Evolutionary conservation across 2,888 invertebrate species (phyloP), one percentile per base, ranked within the genome.

Genomic region (Pantelozetes paolii): DNA sequence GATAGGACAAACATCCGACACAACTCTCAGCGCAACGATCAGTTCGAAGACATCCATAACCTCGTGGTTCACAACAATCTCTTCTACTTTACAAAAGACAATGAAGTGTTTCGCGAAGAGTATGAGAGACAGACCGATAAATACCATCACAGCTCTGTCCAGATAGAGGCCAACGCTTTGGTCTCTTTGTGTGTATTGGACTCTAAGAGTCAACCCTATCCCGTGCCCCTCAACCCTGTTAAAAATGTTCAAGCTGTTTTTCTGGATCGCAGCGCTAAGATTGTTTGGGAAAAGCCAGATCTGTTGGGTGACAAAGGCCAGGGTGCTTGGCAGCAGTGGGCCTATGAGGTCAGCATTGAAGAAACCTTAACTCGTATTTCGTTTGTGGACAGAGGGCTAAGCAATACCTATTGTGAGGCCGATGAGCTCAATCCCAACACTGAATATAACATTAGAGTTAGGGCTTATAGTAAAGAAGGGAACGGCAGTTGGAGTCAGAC

Each of bases 11-110:
- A 92, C 81, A 87, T 92, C 71, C 85, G 87, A 84, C 77, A 76
- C 50, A 90, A 90, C 80, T 90, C 90, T 0, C 89, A 89, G 80
- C 88, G 87, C 30, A 89, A 91, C 0, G 88, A 75, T 32, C 40
- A 88, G 83, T 89, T 92, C 79, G 84, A 86, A 74, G 87, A 88
- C 71, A 90, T 91, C 0, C 85, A 88, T 11, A 92, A 92, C 6
- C 84, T 93, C 75, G 89, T 89, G 0, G 87, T 87, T 80, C 89
- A 89, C 5, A 88, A 89, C 79, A 89, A 89, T 9, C 85, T 89
- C 15, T 92, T 93, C 81, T 92, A 90, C 81, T 94, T 93, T 92
- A 92, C 91, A 0, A 89, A 90, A 80, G 91, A 90, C 0, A 85
- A 86, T 71, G 87, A 88, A 80, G 87, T 92, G 77, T 85, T 89